Base-by-base conservation (phyloP, 2,888 invertebrate genomes). In the Dicyrtomina minuta region DNA sequence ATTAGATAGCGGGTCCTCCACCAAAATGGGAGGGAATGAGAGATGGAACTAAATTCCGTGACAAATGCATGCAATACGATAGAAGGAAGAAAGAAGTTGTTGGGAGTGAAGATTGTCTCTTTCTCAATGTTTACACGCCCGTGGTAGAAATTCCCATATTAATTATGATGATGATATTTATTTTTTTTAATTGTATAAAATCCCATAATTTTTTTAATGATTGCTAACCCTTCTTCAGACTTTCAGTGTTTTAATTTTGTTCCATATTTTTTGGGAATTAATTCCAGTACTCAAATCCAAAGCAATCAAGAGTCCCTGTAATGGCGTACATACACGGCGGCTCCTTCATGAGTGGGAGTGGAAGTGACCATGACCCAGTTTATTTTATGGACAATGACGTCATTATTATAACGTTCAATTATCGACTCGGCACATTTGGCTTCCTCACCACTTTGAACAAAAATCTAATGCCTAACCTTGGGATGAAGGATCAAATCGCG, bases 301-400 rank as follows among this genome's bases (percentile, higher is more conserved):
- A 58, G 10, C 67, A 67, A 22, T 46, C 58, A 5, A 41, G 67
- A 22, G 56, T 69, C 0, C 74, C 75, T 1, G 71, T 72, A 0
- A 51, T 75, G 41, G 71, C 73, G 0, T 70, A 67, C 33, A 68
- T 75, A 41, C 75, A 75, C 43, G 75, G 75, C 12, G 75, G 75
- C 13, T 61, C 61, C 5, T 76, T 76, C 60, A 62, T 71, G 2
- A 17, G 60, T 6, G 72, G 72, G 61, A 71, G 72, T 66, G 72
- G 71, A 2, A 66, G 72, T 10, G 20, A 64, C 1, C 71, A 70
- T 22, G 64, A 71, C 12, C 68, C 73, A 4, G 62, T 62, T 12
- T 75, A 72, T 55, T 70, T 72, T 10, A 61, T 75, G 58, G 73
- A 75, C 39, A 68, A 73, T 12, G 66, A 72, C 41, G 61, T 75